Evolutionary conservation across 2,797 vertebrate species (phyloP).

Genomic region (Eulemur albifrons): DNA sequence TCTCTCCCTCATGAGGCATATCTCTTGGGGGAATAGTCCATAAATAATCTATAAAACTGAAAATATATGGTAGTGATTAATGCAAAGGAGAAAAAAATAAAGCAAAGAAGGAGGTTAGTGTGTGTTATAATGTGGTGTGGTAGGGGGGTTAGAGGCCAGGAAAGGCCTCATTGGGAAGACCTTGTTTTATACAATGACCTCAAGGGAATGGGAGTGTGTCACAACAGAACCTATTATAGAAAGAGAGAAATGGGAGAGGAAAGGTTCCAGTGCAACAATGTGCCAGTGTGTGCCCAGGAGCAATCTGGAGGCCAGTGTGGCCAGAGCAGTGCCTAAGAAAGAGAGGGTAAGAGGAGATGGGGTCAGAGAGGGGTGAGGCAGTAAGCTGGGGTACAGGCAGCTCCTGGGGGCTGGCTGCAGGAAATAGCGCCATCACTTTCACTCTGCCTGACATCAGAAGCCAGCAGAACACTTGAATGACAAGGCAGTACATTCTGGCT

Average conservation of each 20-base stretch:
- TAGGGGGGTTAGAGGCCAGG: neutral
- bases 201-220: neutral
- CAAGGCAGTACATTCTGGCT: accelerated
- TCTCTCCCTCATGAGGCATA: neutral
- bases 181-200: neutral
- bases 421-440: neutral
- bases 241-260: neutral
- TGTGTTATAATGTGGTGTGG: neutral
- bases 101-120: neutral
- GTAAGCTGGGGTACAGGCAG: too few species aligned
- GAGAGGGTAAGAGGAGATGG: neutral
- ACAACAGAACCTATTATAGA: neutral
- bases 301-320: neutral
- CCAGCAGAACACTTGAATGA: neutral
- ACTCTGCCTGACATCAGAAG: neutral
- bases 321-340: neutral
- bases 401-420: too few species aligned
- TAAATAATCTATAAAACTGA: neutral
- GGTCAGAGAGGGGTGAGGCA: too few species aligned
- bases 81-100: neutral
- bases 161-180: neutral
- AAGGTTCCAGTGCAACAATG: neutral
- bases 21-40: neutral
- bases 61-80: neutral
- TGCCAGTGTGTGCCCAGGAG: neutral